Evolutionary conservation across 1,140 invertebrate species (phyloP).

Genomic region (Oppia nitens): DNA sequence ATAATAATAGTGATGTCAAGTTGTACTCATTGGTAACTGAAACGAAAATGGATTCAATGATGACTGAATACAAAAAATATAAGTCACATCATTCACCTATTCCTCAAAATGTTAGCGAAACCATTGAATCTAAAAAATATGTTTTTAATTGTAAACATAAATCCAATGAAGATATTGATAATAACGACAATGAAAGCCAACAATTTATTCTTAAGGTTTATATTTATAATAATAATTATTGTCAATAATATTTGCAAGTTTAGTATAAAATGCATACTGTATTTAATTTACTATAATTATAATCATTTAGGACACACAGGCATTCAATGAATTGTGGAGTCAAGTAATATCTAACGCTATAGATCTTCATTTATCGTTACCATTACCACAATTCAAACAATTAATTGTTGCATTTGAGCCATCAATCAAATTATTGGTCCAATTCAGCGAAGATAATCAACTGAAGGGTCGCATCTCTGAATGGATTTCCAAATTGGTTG

Average conservation of each 20-base stretch:
- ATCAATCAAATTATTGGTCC: neutral
- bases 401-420: neutral
- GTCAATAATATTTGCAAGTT: no score
- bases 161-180: neutral
- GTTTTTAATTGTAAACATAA: neutral
- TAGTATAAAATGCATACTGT: neutral
- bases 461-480: neutral
- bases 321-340: neutral
- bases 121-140: neutral
- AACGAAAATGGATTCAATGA: constrained; percentile 3
- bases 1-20: neutral
- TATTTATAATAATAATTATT: no score
- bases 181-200: neutral
- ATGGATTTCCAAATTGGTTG: neutral
- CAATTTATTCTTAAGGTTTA: neutral
- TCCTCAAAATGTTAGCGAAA: neutral
- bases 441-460: neutral
- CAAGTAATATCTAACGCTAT: neutral
- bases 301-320: neutral
- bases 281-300: neutral
- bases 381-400: neutral
- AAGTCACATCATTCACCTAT: constrained; percentile 6
- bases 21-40: neutral
- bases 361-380: neutral
- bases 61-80: constrained; percentile 1